phyloP scores from a whole-genome alignment of 2,113 vertebrate species.

The Phoxinus phoxinus region DNA sequence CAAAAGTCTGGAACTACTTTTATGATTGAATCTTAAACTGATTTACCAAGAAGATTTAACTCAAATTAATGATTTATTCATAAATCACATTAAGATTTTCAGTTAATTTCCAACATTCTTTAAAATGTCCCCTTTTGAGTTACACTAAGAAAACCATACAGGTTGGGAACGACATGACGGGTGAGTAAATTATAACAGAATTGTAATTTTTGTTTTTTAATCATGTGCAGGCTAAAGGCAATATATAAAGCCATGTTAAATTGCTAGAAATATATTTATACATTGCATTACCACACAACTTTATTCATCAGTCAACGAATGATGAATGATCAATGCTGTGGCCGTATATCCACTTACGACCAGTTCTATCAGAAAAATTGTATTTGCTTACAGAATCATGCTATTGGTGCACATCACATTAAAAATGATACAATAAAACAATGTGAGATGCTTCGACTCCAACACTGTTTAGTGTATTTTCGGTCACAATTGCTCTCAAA shows the following conservation, averaged over 20 bases:
- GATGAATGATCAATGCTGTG: neutral
- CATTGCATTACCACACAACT: neutral
- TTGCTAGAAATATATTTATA: slow-evolving; percentile 3
- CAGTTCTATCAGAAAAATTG: neutral
- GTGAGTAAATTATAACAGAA: neutral
- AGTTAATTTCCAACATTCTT: too few species aligned
- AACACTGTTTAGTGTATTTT: neutral
- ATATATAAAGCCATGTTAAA: neutral
- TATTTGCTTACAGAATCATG: neutral
- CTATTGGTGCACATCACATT: neutral
- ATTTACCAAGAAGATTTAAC: neutral
- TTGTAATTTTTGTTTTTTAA: neutral
- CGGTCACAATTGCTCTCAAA: neutral
- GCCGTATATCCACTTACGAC: neutral
- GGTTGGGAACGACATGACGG: neutral
- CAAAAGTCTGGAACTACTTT: neutral
- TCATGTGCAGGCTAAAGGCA: neutral
- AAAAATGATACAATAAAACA: neutral
- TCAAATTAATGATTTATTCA: neutral
- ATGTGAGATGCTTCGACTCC: neutral
- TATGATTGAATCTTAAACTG: neutral
- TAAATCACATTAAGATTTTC: too few species aligned
- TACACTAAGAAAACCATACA: too few species aligned
- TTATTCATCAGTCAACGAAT: neutral
- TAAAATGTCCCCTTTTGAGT: too few species aligned